These are phyloP conservation scores for Semnopithecus entellus DNA, from an alignment of 2,113 vertebrate genomes.

Conservation along the genomic window DNA sequence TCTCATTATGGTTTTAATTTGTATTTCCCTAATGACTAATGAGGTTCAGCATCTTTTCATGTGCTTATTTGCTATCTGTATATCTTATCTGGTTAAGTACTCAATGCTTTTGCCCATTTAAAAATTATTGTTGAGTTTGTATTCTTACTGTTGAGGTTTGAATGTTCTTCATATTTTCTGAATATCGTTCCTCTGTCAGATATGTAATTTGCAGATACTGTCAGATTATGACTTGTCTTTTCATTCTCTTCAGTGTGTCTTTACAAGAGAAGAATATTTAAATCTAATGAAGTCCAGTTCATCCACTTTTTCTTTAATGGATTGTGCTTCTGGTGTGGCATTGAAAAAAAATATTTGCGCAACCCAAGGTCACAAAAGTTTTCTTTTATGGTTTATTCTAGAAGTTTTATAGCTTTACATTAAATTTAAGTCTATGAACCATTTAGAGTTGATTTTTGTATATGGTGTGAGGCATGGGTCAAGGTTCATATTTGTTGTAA, in stretches of 20 bases:
- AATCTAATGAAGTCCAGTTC: not conserved
- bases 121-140: not conserved
- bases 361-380: not conserved
- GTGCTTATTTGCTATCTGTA: not conserved
- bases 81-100: not conserved
- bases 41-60: not conserved
- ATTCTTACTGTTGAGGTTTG: not conserved
- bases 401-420: not conserved
- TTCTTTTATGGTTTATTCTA: not conserved
- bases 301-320: not conserved
- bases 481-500: not conserved
- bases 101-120: not conserved
- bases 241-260: not conserved
- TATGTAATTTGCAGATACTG: not conserved
- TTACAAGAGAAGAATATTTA: not conserved
- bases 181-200: not conserved
- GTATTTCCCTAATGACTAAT: not conserved
- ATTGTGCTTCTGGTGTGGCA: not conserved
- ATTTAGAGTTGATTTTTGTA: not conserved
- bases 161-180: not conserved
- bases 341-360: not conserved
- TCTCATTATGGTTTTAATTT: not conserved
- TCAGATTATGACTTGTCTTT: not conserved
- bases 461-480: not conserved
- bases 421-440: not conserved